Evolutionary conservation across 1,140 invertebrate genomes (phyloP).

Genomic region (Drosophila seguyi): DNA sequence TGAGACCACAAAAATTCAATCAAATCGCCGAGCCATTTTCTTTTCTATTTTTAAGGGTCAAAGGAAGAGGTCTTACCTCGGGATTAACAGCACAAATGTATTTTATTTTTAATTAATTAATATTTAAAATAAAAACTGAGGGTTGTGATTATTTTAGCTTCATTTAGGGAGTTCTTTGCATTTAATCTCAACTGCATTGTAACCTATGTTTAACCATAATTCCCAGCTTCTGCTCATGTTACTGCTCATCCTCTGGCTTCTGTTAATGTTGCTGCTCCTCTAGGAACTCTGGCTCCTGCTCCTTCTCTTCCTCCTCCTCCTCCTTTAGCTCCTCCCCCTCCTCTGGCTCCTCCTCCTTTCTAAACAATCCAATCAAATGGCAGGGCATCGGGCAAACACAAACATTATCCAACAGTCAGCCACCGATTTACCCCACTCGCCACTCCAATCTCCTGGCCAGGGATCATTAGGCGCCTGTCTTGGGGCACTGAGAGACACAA

Average conservation of each 20-base stretch:
- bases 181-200: neutral
- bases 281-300: neutral
- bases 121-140: neutral
- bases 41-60: too few relatives aligned
- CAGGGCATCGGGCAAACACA: constrained; percentile 14
- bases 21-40: too few relatives aligned
- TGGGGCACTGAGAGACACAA: neutral
- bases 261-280: too few relatives aligned
- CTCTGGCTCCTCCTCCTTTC: neutral
- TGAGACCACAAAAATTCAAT: constrained; percentile 80
- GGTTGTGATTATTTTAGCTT: too few relatives aligned
- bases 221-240: neutral
- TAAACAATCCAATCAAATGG: constrained; percentile 43
- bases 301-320: neutral
- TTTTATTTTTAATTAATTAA: neutral
- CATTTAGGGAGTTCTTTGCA: too few relatives aligned
- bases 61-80: too few relatives aligned
- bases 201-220: neutral
- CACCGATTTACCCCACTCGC: constrained; percentile 4
- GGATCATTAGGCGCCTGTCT: constrained; percentile 47
- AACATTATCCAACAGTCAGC: too few relatives aligned
- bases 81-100: neutral
- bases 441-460: constrained; percentile 52
- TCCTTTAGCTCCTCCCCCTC: neutral
- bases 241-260: neutral